phyloP scores from a whole-genome alignment of 2,888 invertebrate species.

The Drosophila kambysellisi region DNA sequence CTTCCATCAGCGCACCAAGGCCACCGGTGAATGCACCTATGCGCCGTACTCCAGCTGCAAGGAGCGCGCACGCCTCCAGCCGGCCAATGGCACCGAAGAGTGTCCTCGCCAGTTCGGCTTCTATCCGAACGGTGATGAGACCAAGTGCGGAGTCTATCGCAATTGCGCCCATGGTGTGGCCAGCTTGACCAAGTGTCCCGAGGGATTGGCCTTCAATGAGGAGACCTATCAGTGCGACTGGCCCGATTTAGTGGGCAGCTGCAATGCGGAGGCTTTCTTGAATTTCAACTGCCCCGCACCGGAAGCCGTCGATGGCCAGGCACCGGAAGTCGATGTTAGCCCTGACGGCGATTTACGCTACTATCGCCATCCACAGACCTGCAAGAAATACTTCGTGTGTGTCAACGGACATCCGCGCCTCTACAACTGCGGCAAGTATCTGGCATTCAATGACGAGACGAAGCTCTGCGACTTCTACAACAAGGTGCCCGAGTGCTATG shows the following conservation, averaged over 20 bases:
- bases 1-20: conserved; percentile 87
- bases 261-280: conserved; percentile 91
- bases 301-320: conserved; percentile 56
- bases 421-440: conserved; percentile 91
- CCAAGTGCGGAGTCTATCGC: conserved; percentile 91
- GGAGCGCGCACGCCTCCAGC: conserved; percentile 88
- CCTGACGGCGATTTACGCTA: conserved; percentile 84
- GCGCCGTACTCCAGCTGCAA: conserved; percentile 92
- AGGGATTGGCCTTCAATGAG: conserved; percentile 92
- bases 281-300: conserved; percentile 90
- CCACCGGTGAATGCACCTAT: conserved; percentile 91
- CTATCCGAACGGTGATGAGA: conserved; percentile 89
- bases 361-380: conserved; percentile 88
- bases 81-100: conserved; percentile 88
- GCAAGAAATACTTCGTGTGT: conserved; percentile 93
- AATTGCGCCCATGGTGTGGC: conserved; percentile 93
- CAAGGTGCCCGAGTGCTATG: conserved; percentile 82
- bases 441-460: conserved; percentile 91
- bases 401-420: conserved; percentile 90
- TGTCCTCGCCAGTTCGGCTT: conserved; percentile 89
- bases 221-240: conserved; percentile 93
- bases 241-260: conserved; percentile 93
- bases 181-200: conserved; percentile 91
- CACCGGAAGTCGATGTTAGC: conserved; percentile 82
- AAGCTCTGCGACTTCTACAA: conserved; percentile 88